Percentiles rank a stretch among this genome's conserved stretches.
These are phyloP conservation scores for Perizoma affinitatum DNA, from an alignment of 2,888 invertebrate genomes.

Conservation along the genomic window DNA sequence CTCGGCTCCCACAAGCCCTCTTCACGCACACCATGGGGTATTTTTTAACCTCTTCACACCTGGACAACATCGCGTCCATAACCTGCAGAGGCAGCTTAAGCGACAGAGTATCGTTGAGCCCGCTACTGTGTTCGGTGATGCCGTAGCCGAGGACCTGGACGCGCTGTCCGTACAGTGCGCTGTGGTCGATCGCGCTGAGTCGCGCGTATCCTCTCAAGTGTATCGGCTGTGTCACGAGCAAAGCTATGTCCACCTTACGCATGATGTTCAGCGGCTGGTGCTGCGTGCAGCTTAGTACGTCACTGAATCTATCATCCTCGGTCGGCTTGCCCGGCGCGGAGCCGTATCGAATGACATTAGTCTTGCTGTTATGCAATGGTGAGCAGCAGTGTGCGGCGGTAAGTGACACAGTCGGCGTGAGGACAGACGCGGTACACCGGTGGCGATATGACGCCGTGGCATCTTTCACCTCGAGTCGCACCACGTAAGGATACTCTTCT, in stretches of 20 bases:
- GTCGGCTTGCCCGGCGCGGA: neutral
- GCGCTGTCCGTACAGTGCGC: neutral
- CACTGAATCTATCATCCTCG: neutral
- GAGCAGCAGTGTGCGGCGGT: constrained; percentile 2
- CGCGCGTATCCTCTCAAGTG: neutral
- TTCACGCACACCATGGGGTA: neutral
- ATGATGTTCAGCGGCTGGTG: neutral
- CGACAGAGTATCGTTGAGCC: neutral
- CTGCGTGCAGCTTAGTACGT: neutral
- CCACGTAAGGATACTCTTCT: neutral
- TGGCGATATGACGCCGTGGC: neutral
- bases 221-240: constrained; percentile 1
- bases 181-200: neutral
- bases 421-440: neutral
- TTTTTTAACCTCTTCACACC: neutral
- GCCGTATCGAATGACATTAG: neutral
- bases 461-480: neutral
- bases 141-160: neutral
- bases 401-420: neutral
- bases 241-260: neutral
- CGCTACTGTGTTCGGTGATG: neutral
- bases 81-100: constrained; percentile 1
- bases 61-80: neutral
- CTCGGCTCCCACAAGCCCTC: neutral
- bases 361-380: too few species aligned